phyloP scores from a whole-genome alignment of 2,888 invertebrate genomes.

The Ichneumon xanthorius region DNA sequence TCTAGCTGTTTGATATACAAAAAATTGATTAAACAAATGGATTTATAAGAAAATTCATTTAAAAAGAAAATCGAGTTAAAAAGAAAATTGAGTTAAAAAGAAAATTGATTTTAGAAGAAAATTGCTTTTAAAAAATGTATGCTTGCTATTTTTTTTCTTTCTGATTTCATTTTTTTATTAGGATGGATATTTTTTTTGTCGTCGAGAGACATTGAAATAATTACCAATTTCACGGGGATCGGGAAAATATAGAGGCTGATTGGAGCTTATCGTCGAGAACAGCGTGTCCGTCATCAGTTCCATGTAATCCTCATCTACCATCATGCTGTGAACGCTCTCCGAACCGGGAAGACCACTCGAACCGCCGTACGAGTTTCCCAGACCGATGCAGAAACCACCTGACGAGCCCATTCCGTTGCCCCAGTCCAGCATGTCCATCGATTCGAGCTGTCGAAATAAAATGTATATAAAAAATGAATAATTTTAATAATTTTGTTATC shows the following conservation, averaged over 20 bases:
- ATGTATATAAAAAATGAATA: neutral
- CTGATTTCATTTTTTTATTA: too few relatives aligned
- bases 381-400: slow-evolving; percentile 76
- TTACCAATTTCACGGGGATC: slow-evolving; percentile 98
- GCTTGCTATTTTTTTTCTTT: too few relatives aligned
- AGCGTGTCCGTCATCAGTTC: slow-evolving; percentile 95
- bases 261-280: slow-evolving; percentile 93
- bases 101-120: too few relatives aligned
- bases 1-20: slow-evolving; percentile 87
- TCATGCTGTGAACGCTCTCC: slow-evolving; percentile 89
- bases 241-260: slow-evolving; percentile 97
- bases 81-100: too few relatives aligned
- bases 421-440: slow-evolving; percentile 91
- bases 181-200: neutral
- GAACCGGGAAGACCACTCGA: slow-evolving; percentile 78
- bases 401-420: slow-evolving; percentile 80
- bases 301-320: slow-evolving; percentile 94
- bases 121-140: neutral
- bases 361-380: slow-evolving; percentile 77
- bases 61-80: neutral
- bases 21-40: slow-evolving; percentile 32
- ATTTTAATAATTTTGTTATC: too few relatives aligned
- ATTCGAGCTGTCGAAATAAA: slow-evolving; percentile 87
- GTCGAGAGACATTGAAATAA: slow-evolving; percentile 63
- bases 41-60: slow-evolving; percentile 2